Base-by-base conservation (phyloP, 2,797 vertebrate genomes). In the Microcaecilia unicolor region DNA sequence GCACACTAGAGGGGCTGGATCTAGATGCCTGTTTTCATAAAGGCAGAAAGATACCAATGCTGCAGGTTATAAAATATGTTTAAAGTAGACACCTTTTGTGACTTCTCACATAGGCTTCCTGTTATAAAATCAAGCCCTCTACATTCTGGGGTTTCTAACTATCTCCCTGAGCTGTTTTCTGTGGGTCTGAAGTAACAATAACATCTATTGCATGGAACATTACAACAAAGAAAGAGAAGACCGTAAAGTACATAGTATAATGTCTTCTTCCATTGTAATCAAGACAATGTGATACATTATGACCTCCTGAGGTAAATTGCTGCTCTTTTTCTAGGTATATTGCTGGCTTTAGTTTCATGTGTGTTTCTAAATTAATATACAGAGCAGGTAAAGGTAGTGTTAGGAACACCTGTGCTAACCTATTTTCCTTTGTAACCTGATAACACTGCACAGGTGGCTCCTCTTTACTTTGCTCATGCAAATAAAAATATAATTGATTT, bases 401-500 rank as follows among this genome's bases (percentile, higher is more conserved):
- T 25, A n/a, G 25, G 44, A 70, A 65, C 67, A 78, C 64, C 65
- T 73, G 59, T 51, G 51, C 59, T 60, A 44, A 11, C 34, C 28
- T 41, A 22, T 29, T 49, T 55, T 48, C 15, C 27, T 25, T 32
- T 48, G 49, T 48, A 64, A 67, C 55, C 39, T 25, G 53, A 50
- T 49, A 40, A n/a, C 2, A 58, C 61, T 33, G 25, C 54, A 58
- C 67, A 71, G 67, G 77, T 72, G 67, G 58, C 33, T 61, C 34
- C 51, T 70, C 62, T 48, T 76, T 71, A 64, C 60, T 67, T 71
- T 64, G 65, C 74, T 67, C 65, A 53, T 58, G 62, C 55, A 68
- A 74, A 73, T 66, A 74, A 58, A 76, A 72, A 67, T 63, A 68
- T 7, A 37, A 44, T 15, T 64, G 68, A 53, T 48, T 49, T 49